These are phyloP conservation scores for Asarcornis scutulata DNA, from an alignment of 2,113 vertebrate genomes.

Conservation along the genomic window DNA sequence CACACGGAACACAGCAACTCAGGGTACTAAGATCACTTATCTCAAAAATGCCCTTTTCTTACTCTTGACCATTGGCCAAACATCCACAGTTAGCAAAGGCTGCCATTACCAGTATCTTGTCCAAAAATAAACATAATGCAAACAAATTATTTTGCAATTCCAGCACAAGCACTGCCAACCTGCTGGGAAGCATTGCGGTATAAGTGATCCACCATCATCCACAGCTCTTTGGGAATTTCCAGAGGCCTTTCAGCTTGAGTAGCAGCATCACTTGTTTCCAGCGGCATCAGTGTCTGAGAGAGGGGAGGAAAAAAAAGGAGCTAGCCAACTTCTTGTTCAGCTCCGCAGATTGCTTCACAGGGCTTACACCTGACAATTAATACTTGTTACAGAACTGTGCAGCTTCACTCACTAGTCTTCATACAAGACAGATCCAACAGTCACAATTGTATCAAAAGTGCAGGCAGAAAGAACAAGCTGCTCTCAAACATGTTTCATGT, in stretches of 20 bases:
- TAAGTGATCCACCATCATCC: slow-evolving; percentile 96
- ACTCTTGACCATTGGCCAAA: background rate
- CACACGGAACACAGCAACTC: background rate
- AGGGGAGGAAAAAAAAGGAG: background rate
- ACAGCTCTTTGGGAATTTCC: slow-evolving; percentile 94
- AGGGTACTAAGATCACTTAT: background rate
- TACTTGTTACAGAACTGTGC: background rate
- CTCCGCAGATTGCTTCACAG: background rate
- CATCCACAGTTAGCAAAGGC: background rate
- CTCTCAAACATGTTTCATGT: fast-evolving
- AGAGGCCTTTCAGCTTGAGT: slow-evolving; percentile 80
- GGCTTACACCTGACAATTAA: background rate
- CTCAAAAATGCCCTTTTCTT: background rate
- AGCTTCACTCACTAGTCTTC: background rate
- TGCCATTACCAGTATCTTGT: background rate
- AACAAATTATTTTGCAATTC: background rate
- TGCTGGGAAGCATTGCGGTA: slow-evolving; percentile 88
- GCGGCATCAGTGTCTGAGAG: slow-evolving; percentile 76
- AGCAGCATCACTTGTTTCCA: slow-evolving; percentile 46
- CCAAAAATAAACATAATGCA: background rate
- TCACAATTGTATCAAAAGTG: background rate
- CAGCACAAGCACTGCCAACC: slow-evolving; percentile 76
- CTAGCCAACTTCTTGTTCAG: background rate
- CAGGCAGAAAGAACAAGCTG: background rate
- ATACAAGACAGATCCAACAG: background rate